Evolutionary conservation across 2,797 vertebrate species (phyloP).

Genomic region (Malacoraja senta): DNA sequence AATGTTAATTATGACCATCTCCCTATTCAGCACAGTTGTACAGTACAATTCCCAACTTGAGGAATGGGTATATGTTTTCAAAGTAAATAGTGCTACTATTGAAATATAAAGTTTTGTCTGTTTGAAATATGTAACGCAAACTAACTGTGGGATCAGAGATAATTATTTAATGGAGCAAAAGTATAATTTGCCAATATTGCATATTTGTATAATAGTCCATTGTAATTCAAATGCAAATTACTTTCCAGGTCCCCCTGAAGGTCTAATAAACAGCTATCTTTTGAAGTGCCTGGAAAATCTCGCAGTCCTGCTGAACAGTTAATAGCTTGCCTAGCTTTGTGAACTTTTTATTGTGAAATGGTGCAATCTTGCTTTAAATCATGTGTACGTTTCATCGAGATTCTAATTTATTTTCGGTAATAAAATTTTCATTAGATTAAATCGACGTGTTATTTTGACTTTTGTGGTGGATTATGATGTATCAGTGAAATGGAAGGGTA

Average conservation of each 20-base stretch:
- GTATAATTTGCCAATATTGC: background rate
- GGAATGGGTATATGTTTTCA: background rate
- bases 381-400: slow-evolving; percentile 11
- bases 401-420: slow-evolving; percentile 14
- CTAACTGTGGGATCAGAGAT: slow-evolving; percentile 24
- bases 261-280: slow-evolving; percentile 62
- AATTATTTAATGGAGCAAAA: slow-evolving; percentile 44
- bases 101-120: background rate
- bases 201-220: slow-evolving; percentile 15
- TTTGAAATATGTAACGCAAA: background rate
- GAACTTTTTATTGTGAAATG: background rate
- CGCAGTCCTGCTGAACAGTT: background rate
- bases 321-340: background rate
- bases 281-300: slow-evolving; percentile 49
- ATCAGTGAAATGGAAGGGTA: background rate
- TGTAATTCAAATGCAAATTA: slow-evolving; percentile 38
- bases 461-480: background rate
- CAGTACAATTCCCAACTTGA: background rate
- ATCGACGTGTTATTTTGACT: background rate
- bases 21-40: background rate
- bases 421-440: background rate
- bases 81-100: background rate
- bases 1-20: background rate
- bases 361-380: background rate
- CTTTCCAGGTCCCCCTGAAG: slow-evolving; percentile 45